These are phyloP conservation scores for Bhutanitis thaidina DNA, from an alignment of 2,888 invertebrate genomes.

Conservation along the genomic window DNA sequence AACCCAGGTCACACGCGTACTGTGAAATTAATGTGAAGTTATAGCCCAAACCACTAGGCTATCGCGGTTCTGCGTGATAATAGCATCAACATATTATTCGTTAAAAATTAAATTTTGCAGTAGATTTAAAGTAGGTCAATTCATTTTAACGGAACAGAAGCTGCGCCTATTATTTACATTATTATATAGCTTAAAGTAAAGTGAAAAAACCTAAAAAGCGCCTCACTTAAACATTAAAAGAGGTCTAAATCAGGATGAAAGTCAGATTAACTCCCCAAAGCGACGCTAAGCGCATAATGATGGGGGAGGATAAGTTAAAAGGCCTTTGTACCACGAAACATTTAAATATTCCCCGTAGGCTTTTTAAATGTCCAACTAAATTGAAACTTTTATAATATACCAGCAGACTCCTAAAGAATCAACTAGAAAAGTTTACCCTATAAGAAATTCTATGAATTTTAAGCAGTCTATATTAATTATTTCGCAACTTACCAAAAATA, in stretches of 20 bases:
- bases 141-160: too few species aligned
- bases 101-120: too few species aligned
- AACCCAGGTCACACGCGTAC: too few species aligned
- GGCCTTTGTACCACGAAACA: slow-evolving; percentile 7
- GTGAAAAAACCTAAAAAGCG: background rate
- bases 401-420: background rate
- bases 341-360: slow-evolving; percentile 9
- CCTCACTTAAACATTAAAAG: slow-evolving; percentile 2
- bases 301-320: slow-evolving; percentile 11
- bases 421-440: background rate
- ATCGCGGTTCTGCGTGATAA: too few species aligned
- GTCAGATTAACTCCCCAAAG: slow-evolving; percentile 16
- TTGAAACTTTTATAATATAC: slow-evolving; percentile 10
- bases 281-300: slow-evolving; percentile 18
- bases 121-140: too few species aligned
- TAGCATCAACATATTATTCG: too few species aligned
- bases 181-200: background rate
- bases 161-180: background rate
- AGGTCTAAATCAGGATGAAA: slow-evolving; percentile 16
- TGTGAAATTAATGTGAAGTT: too few species aligned
- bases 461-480: background rate
- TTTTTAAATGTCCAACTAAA: slow-evolving; percentile 9
- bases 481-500: background rate
- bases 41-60: too few species aligned
- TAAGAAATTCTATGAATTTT: background rate